phyloP scores from a whole-genome alignment of 2,888 invertebrate genomes.

The Pasiphila rectangulata region DNA sequence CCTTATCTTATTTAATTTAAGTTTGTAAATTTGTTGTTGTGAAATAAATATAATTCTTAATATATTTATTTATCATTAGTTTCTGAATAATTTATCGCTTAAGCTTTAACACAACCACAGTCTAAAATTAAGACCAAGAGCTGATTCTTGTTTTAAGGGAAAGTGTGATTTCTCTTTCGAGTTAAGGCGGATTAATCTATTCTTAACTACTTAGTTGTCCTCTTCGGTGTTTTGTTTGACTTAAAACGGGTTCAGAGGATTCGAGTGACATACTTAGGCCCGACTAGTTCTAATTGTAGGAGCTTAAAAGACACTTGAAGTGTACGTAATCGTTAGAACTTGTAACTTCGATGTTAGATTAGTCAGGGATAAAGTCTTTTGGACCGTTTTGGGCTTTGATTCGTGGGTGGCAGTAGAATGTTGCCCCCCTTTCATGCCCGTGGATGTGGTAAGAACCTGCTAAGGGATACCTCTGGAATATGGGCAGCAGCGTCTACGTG shows the following conservation, averaged over 20 bases:
- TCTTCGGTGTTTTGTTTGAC: conserved; percentile 28
- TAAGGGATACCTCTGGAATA: too few relatives aligned
- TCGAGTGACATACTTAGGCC: conserved; percentile 19
- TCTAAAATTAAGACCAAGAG: conserved; percentile 12
- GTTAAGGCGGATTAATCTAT: conserved; percentile 24
- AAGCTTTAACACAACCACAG: not conserved
- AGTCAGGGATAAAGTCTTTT: not conserved
- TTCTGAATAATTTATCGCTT: too few relatives aligned
- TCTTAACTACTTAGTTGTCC: conserved; percentile 25
- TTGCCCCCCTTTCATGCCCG: too few relatives aligned
- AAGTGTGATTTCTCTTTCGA: conserved; percentile 25
- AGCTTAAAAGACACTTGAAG: conserved; percentile 11
- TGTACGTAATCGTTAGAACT: conserved; percentile 10
- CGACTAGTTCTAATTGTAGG: conserved; percentile 21
- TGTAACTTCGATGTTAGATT: conserved; percentile 5
- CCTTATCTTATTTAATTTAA: too few relatives aligned
- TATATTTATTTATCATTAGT: too few relatives aligned
- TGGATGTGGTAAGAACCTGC: too few relatives aligned
- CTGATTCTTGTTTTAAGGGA: conserved; percentile 21
- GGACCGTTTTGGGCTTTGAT: not conserved
- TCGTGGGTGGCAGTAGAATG: too few relatives aligned
- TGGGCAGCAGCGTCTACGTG: too few relatives aligned
- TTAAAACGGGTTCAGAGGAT: conserved; percentile 21
- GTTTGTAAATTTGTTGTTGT: too few relatives aligned
- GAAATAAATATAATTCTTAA: too few relatives aligned